Percentiles rank a stretch among this genome's conserved stretches.
Evolutionary conservation across 2,888 invertebrate genomes (phyloP).

Genomic region (Zootermopsis nevadensis): DNA sequence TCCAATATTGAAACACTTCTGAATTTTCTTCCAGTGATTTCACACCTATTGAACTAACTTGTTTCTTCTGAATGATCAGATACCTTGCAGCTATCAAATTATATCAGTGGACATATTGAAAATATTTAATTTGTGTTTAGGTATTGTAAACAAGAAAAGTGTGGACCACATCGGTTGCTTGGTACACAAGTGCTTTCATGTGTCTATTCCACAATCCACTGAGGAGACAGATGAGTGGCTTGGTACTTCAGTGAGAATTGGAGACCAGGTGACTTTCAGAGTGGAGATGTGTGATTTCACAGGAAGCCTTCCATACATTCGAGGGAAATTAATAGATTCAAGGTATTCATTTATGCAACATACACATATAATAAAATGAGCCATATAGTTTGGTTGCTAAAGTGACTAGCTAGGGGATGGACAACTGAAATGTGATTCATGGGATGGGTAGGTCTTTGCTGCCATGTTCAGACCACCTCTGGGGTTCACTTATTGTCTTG

Average conservation of each 20-base stretch:
- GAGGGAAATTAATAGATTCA: slow-evolving; percentile 65
- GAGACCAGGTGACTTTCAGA: slow-evolving; percentile 71
- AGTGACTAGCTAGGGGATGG: too few species aligned
- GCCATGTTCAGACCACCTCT: too few species aligned
- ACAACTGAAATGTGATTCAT: too few species aligned
- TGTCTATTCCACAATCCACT: slow-evolving; percentile 65
- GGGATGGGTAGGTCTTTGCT: too few species aligned
- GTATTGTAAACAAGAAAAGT: slow-evolving; percentile 75
- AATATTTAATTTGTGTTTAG: slow-evolving; percentile 56
- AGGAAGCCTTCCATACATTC: slow-evolving; percentile 73
- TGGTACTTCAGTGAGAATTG: slow-evolving; percentile 68
- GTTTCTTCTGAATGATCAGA: too few species aligned
- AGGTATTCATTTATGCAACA: background rate
- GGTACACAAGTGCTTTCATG: slow-evolving; percentile 77
- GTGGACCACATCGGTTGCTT: slow-evolving; percentile 75
- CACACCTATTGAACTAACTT: too few species aligned
- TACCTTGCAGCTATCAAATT: too few species aligned
- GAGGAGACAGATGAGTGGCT: slow-evolving; percentile 63
- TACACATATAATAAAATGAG: too few species aligned
- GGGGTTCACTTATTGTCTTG: too few species aligned
- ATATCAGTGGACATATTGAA: background rate
- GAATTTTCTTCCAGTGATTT: too few species aligned
- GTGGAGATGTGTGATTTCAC: slow-evolving; percentile 70
- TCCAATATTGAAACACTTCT: too few species aligned
- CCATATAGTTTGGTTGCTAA: too few species aligned